These are phyloP conservation scores for Crambe crambe DNA, from an alignment of 37 sponge, comb jelly and placozoan genomes.

Conservation along the genomic window DNA sequence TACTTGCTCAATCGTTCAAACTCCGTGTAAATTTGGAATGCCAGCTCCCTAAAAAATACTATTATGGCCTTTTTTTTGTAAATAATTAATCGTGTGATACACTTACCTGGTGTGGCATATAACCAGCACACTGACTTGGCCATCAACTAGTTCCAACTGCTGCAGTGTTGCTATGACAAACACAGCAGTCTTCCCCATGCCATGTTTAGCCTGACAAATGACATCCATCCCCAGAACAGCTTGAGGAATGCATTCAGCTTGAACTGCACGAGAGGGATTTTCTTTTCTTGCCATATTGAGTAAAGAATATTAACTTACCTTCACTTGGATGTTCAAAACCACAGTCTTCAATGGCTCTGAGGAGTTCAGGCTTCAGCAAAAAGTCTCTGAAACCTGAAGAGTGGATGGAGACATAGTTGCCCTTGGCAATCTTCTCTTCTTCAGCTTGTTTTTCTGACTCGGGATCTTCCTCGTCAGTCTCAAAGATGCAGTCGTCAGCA, in stretches of 20 bases:
- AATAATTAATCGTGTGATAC: neutral
- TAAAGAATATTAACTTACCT: no score
- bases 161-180: slow-evolving; percentile 98
- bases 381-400: slow-evolving; percentile 98
- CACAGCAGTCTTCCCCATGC: slow-evolving; percentile 99
- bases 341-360: slow-evolving; percentile 96
- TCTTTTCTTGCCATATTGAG: no score
- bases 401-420: slow-evolving; percentile 97
- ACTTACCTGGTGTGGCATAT: slow-evolving; percentile 90
- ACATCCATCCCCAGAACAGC: slow-evolving; percentile 98
- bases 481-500: slow-evolving; percentile 74
- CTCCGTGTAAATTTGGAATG: slow-evolving; percentile 97
- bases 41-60: slow-evolving; percentile 77
- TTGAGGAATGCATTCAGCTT: slow-evolving; percentile 99
- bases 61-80: no score
- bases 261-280: no score
- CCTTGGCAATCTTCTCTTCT: slow-evolving; percentile 88
- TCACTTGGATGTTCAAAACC: slow-evolving; percentile 99
- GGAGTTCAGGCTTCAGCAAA: slow-evolving; percentile 95
- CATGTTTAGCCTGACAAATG: slow-evolving; percentile 97
- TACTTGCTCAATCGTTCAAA: slow-evolving; percentile 97
- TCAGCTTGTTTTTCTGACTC: slow-evolving; percentile 53
- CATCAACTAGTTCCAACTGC: slow-evolving; percentile 95
- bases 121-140: slow-evolving; percentile 92
- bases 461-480: slow-evolving; percentile 84